Evolutionary conservation across 2,113 vertebrate species (phyloP).

Genomic region (Amphiprion ocellaris): DNA sequence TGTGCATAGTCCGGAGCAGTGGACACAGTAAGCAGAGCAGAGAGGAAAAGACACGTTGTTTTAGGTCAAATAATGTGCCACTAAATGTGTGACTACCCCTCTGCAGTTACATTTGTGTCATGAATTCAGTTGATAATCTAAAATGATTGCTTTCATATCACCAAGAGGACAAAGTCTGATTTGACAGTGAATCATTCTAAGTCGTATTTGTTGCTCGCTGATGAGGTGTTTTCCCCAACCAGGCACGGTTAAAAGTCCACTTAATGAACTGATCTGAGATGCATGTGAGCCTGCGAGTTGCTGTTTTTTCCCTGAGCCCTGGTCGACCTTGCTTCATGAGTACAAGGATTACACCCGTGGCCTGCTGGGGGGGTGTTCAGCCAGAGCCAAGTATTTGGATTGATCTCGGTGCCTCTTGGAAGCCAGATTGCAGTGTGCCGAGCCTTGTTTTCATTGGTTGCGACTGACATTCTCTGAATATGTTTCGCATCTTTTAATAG

Average conservation of each 20-base stretch:
- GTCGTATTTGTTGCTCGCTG: not conserved
- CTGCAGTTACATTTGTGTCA: slow-evolving; percentile 10
- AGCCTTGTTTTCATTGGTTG: slow-evolving; percentile 66
- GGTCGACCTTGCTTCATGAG: slow-evolving; percentile 38
- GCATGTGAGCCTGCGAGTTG: no score
- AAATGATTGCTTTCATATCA: no score
- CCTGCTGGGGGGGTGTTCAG: slow-evolving; percentile 30
- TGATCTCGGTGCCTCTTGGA: slow-evolving; percentile 33
- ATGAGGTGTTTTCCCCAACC: no score
- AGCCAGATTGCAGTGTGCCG: slow-evolving; percentile 18
- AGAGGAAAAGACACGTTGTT: not conserved
- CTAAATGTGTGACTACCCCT: slow-evolving; percentile 14
- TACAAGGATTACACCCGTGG: slow-evolving; percentile 43
- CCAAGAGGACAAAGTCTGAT: no score
- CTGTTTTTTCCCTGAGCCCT: not conserved
- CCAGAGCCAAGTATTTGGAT: slow-evolving; percentile 35
- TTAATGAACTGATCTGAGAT: no score
- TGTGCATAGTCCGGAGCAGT: slow-evolving; percentile 10
- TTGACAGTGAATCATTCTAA: no score
- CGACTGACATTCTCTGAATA: slow-evolving; percentile 78
- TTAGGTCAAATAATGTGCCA: slow-evolving; percentile 3
- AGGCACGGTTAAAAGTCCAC: no score
- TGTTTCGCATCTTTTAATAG: slow-evolving; percentile 83
- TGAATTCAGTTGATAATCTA: not conserved
- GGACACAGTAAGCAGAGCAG: slow-evolving; percentile 1